Evolutionary conservation across 2,888 invertebrate species (phyloP), one percentile per base, ranked within the genome.

Genomic region (Hemaris fuciformis): DNA sequence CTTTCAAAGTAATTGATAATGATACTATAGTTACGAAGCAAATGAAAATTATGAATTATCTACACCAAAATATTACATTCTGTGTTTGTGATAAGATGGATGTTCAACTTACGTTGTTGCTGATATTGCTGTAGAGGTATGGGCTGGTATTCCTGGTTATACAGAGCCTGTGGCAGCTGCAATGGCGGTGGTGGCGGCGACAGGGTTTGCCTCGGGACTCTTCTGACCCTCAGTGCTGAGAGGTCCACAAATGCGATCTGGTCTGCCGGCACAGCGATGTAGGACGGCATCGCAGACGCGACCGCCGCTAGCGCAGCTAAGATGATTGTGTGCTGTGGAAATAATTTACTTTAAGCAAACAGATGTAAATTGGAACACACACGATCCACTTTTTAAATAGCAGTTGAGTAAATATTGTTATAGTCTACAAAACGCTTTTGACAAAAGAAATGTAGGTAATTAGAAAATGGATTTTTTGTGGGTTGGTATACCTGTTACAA

Each of bases 211-310:
- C 91, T 67, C 0, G 90, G 89, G n/a, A 89, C 85, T 6, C 89
- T 69, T 1, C 87, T 74, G 64, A 87, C 73, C 68, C 80, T 78
- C 62, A 90, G 56, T 1, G 89, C 88, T 20, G 87, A 87, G 45
- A 94, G 83, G 73, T 94, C 94, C 68, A 94, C 84, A 75, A 94
- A 91, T 59, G 94, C 93, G 65, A 94, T 89, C 75, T 94, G 94
- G 71, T 94, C 94, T 1, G 94, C 91, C 0, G 94, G 94, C 20
- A 94, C 94, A 18, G 94, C 94, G 66, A 94, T 93, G 87, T 93
- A 94, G 13, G 94, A 93, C 0, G 94, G 94, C 74, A 92, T 91
- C 18, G 93, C 94, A 53, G 81, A 64, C 1, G 83, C 81, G 18
- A 81, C 74, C 48, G 84, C 84, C 5, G 79, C 76, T 23, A 86